Evolutionary conservation across 2,888 invertebrate genomes (phyloP).

Genomic region (Archips crataeganus): DNA sequence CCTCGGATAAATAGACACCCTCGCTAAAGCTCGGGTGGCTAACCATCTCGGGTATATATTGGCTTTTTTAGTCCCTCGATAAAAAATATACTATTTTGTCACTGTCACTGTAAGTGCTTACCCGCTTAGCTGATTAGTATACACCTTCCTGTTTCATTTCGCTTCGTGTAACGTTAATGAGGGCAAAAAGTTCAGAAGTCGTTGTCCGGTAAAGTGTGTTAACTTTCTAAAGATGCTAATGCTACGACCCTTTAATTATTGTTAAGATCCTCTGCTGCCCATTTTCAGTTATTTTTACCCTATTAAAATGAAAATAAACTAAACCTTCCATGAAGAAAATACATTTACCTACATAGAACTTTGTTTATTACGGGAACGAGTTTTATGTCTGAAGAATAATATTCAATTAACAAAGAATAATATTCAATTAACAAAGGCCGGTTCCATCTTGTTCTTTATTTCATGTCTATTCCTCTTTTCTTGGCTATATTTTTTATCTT

Average conservation of each 20-base stretch:
- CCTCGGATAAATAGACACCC: too few species aligned
- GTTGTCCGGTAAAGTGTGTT: slow-evolving; percentile 40
- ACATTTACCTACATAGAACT: background rate
- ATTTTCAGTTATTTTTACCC: background rate
- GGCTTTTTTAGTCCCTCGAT: too few species aligned
- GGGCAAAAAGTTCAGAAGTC: slow-evolving; percentile 43
- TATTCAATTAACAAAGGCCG: background rate
- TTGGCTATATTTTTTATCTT: background rate
- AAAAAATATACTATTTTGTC: too few species aligned
- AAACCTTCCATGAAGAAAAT: background rate
- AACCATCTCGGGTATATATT: too few species aligned
- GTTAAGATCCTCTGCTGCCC: slow-evolving; percentile 7
- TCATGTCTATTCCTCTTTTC: background rate
- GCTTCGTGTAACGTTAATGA: slow-evolving; percentile 41
- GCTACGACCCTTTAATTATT: slow-evolving; percentile 13
- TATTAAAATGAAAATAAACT: background rate
- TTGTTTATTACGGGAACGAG: background rate
- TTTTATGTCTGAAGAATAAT: background rate
- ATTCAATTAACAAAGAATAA: background rate
- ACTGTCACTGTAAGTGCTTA: background rate
- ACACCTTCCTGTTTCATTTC: slow-evolving; percentile 31
- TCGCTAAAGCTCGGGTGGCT: too few species aligned
- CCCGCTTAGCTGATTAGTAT: slow-evolving; percentile 27
- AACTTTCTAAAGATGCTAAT: slow-evolving; percentile 35
- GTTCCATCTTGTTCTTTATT: background rate